Evolutionary conservation across 2,113 vertebrate genomes (phyloP).

Genomic region (Chiloscyllium plagiosum): DNA sequence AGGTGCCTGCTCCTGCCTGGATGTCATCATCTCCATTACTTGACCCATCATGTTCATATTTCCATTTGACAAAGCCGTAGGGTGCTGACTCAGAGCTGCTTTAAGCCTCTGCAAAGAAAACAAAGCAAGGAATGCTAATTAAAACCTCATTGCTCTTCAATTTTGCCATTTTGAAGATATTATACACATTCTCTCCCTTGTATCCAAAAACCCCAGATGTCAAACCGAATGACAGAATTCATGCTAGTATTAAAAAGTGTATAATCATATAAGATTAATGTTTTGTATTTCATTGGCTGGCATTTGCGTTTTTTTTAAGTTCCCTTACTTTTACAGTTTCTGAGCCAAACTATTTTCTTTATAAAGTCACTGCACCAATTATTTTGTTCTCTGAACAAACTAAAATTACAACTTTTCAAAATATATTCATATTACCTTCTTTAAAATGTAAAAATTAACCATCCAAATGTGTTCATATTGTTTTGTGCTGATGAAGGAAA

Average conservation of each 20-base stretch:
- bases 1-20: constrained; percentile 77
- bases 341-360: not conserved
- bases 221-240: not conserved
- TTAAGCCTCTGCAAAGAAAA: constrained; percentile 83
- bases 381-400: not conserved
- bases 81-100: constrained; percentile 88
- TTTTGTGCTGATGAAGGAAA: not conserved
- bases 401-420: not conserved
- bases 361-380: not conserved
- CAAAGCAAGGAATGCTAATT: constrained; percentile 42
- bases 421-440: not conserved
- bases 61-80: constrained; percentile 86
- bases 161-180: constrained; percentile 27
- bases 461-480: not conserved
- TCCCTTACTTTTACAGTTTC: not conserved
- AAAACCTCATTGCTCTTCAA: constrained; percentile 18
- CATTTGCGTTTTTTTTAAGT: not conserved
- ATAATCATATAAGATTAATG: constrained; percentile 15
- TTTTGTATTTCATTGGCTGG: not conserved
- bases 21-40: constrained; percentile 99
- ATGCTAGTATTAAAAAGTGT: not conserved
- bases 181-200: constrained; percentile 16
- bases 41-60: constrained; percentile 98
- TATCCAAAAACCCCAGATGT: not conserved
- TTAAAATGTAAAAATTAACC: not conserved